phyloP scores from a whole-genome alignment of 2,113 vertebrate species.

The Leptosomus discolor region DNA sequence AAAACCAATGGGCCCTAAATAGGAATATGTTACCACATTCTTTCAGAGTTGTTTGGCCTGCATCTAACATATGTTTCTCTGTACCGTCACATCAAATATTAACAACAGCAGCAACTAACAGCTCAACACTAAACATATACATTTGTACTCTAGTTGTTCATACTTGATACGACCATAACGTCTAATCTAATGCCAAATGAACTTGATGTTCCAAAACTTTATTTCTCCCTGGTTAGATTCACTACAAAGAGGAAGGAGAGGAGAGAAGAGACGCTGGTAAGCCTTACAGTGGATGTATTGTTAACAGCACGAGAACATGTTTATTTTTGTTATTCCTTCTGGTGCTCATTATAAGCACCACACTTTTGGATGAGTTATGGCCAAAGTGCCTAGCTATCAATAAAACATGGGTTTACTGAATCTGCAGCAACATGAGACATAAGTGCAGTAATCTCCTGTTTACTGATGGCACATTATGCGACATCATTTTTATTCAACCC shows the following conservation, averaged over 20 bases:
- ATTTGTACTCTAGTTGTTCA: background rate
- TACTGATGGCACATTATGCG: conserved; percentile 42
- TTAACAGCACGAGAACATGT: conserved; percentile 13
- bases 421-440: background rate
- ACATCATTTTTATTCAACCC: conserved; percentile 63
- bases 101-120: background rate
- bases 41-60: background rate
- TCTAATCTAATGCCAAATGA: background rate
- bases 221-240: background rate
- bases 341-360: conserved; percentile 29
- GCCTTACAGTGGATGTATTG: background rate
- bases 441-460: conserved; percentile 21
- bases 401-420: conserved; percentile 23
- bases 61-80: background rate
- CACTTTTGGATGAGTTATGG: background rate
- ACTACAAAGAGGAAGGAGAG: background rate
- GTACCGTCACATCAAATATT: background rate
- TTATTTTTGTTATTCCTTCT: conserved; percentile 52
- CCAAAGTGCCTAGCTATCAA: background rate
- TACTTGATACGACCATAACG: background rate
- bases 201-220: background rate
- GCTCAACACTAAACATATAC: background rate
- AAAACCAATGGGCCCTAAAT: background rate
- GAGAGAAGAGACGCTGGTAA: background rate
- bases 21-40: background rate